Conservation (phyloP, 2,113 vertebrate species). For the Balaenoptera acutorostrata region DNA sequence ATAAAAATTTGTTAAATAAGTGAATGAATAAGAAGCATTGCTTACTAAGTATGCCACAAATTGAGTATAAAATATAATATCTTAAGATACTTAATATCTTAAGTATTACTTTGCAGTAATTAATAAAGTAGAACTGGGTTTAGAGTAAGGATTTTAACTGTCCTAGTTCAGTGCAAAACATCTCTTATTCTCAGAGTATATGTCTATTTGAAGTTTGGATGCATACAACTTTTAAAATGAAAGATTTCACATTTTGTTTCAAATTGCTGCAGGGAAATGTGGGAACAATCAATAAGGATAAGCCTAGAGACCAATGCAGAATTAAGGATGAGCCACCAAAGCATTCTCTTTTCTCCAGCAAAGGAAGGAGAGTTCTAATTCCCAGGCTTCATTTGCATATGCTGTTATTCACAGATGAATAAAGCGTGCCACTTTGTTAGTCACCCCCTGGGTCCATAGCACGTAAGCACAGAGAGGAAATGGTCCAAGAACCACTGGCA, state of each 20-base stretch:
- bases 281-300: conserved; percentile 38
- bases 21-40: not conserved
- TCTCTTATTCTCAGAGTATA: not conserved
- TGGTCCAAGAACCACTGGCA: conserved; percentile 72
- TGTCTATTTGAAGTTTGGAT: conserved; percentile 24
- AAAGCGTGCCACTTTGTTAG: conserved; percentile 66
- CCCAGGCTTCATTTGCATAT: conserved; percentile 66
- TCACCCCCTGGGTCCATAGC: conserved; percentile 60
- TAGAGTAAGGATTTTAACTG: conserved; percentile 17
- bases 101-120: not conserved
- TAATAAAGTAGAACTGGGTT: not conserved
- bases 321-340: conserved; percentile 50
- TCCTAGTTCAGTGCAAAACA: not conserved
- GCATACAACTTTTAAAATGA: not conserved
- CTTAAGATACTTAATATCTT: not conserved
- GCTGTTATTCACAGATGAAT: conserved; percentile 70
- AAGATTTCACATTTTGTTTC: conserved; percentile 58
- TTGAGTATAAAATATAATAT: not conserved
- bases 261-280: conserved; percentile 42
- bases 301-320: conserved; percentile 48
- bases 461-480: conserved; percentile 56
- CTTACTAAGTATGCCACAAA: not conserved
- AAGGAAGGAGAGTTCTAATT: conserved; percentile 32
- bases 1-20: not conserved
- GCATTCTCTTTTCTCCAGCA: conserved; percentile 30